phyloP scores from a whole-genome alignment of 2,888 invertebrate genomes.

The Omphaloscelis lunosa region DNA sequence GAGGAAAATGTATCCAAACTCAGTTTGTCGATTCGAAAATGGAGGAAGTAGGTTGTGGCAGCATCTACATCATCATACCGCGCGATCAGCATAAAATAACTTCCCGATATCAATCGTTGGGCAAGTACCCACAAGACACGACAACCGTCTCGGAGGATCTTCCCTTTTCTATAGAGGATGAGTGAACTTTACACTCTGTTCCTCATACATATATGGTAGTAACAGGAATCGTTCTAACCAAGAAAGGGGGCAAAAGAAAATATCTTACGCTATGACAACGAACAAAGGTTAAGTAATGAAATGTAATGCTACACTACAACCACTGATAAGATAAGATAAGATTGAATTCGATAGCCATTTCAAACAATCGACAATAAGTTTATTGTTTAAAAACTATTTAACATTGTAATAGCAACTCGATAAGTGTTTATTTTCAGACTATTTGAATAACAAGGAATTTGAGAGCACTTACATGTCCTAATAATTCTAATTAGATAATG shows the following conservation, averaged over 20 bases:
- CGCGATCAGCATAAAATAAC: too few species aligned
- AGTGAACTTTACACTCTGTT: too few species aligned
- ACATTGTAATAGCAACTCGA: background rate
- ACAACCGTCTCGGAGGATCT: too few species aligned
- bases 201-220: too few species aligned
- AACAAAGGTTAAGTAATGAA: constrained; percentile 23
- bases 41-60: background rate
- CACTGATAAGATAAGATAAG: constrained; percentile 37
- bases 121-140: too few species aligned
- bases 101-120: too few species aligned
- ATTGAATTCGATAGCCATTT: constrained; percentile 15
- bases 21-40: background rate
- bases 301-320: background rate
- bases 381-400: constrained; percentile 1
- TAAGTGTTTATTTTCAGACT: constrained; percentile 6
- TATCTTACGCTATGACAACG: constrained; percentile 6
- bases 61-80: too few species aligned
- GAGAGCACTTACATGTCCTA: constrained; percentile 10
- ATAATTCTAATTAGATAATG: constrained; percentile 1
- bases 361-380: constrained; percentile 6
- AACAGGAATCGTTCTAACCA: background rate
- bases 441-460: constrained; percentile 24
- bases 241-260: background rate
- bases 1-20: background rate
- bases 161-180: too few species aligned